Conservation (phyloP, 2,797 vertebrate genomes). For the Loriculus beryllinus region DNA sequence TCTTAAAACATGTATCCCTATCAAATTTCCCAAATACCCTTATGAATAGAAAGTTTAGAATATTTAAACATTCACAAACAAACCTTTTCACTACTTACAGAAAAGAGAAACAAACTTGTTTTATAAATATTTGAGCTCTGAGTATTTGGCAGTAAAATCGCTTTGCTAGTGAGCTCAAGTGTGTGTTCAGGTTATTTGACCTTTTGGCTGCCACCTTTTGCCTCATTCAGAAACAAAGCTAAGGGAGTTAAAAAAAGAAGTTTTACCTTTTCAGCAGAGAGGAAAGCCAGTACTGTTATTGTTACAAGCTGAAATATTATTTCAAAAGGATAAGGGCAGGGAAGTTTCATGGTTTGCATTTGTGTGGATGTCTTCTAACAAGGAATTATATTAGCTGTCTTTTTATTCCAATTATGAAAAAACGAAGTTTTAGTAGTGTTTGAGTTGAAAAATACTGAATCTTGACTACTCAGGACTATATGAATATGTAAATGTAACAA, state of each 20-base stretch:
- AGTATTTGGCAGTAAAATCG: slow-evolving; percentile 40
- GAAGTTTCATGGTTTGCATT: background rate
- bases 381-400: background rate
- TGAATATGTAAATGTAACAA: background rate
- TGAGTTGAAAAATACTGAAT: background rate
- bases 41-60: background rate
- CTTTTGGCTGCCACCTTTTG: background rate
- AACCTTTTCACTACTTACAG: slow-evolving; percentile 14
- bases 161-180: slow-evolving; percentile 11
- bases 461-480: background rate
- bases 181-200: slow-evolving; percentile 42
- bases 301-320: background rate
- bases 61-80: slow-evolving; percentile 30
- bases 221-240: slow-evolving; percentile 33
- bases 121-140: slow-evolving; percentile 46
- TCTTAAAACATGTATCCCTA: background rate
- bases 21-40: background rate
- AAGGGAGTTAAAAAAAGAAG: background rate
- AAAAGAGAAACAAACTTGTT: slow-evolving; percentile 39
- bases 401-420: background rate
- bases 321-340: background rate
- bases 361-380: background rate
- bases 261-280: background rate
- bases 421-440: background rate
- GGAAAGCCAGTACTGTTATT: background rate